These are phyloP conservation scores for Bombus soroeensis DNA, from an alignment of 1,140 invertebrate species.

Conservation along the genomic window DNA sequence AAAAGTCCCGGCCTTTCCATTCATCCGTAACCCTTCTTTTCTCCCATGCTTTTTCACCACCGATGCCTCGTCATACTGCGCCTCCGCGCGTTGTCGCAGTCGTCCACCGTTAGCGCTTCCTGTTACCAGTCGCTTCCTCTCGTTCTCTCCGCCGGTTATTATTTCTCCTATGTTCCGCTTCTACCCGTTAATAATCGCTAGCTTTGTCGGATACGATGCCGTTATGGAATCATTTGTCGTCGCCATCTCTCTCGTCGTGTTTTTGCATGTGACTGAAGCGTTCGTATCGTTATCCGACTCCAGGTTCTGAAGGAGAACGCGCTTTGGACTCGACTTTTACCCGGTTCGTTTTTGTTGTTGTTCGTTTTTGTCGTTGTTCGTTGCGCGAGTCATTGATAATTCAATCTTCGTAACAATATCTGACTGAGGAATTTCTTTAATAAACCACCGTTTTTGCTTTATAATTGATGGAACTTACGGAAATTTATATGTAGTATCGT, in stretches of 20 bases:
- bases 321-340: too few relatives aligned
- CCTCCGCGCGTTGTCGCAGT: too few relatives aligned
- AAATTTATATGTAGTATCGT: too few relatives aligned
- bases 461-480: too few relatives aligned
- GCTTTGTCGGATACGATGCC: not conserved
- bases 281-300: not conserved
- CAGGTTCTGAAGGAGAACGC: too few relatives aligned
- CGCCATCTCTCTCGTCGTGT: not conserved
- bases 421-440: too few relatives aligned
- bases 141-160: conserved; percentile 24
- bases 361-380: too few relatives aligned
- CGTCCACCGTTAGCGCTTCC: too few relatives aligned
- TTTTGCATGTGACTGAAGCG: not conserved
- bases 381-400: too few relatives aligned
- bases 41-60: not conserved
- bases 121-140: not conserved
- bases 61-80: not conserved
- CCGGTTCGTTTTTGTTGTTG: too few relatives aligned
- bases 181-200: conserved; percentile 20
- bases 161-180: not conserved
- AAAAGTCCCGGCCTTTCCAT: conserved; percentile 25
- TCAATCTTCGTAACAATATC: too few relatives aligned
- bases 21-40: conserved; percentile 20
- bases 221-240: conserved; percentile 37
- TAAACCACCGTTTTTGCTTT: too few relatives aligned